These are phyloP conservation scores for Drosophila dives DNA, from an alignment of 2,888 invertebrate species.

Conservation along the genomic window DNA sequence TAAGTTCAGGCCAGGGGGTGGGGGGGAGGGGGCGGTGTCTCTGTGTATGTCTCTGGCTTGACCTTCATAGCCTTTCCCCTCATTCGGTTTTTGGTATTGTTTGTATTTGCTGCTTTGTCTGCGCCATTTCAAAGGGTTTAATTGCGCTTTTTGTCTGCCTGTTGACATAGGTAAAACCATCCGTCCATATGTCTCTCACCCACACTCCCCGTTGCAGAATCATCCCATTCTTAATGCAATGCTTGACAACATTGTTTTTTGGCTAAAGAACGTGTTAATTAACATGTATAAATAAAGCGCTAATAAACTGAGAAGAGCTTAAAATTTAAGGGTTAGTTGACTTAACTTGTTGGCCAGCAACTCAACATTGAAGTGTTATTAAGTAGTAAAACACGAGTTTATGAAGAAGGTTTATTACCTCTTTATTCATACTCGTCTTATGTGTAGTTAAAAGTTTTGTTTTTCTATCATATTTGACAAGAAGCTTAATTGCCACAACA, in stretches of 20 bases:
- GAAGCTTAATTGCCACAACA: not conserved
- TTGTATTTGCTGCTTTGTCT: constrained; percentile 65
- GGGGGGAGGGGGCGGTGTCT: constrained; percentile 11
- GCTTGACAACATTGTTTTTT: constrained; percentile 38
- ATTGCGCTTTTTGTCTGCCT: constrained; percentile 71
- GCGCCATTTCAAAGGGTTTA: constrained; percentile 71
- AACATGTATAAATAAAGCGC: constrained; percentile 75
- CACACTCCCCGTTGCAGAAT: not conserved
- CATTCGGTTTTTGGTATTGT: constrained; percentile 44
- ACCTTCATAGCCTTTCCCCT: constrained; percentile 54
- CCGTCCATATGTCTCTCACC: constrained; percentile 34
- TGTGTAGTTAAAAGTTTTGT: not conserved
- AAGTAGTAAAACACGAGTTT: constrained; percentile 1
- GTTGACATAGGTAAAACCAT: constrained; percentile 70
- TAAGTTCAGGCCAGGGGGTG: constrained; percentile 2
- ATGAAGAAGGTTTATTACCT: not conserved
- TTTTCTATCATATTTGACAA: too few relatives aligned
- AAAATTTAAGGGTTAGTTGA: constrained; percentile 14
- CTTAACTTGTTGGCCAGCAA: constrained; percentile 8
- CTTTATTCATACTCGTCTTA: not conserved
- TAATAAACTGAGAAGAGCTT: constrained; percentile 48
- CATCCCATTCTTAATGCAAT: constrained; percentile 9
- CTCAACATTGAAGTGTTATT: constrained; percentile 4
- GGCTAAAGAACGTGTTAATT: constrained; percentile 70
- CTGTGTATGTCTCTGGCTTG: constrained; percentile 31